Conservation (phyloP, 1,140 invertebrate species). For the Idris sp. region DNA sequence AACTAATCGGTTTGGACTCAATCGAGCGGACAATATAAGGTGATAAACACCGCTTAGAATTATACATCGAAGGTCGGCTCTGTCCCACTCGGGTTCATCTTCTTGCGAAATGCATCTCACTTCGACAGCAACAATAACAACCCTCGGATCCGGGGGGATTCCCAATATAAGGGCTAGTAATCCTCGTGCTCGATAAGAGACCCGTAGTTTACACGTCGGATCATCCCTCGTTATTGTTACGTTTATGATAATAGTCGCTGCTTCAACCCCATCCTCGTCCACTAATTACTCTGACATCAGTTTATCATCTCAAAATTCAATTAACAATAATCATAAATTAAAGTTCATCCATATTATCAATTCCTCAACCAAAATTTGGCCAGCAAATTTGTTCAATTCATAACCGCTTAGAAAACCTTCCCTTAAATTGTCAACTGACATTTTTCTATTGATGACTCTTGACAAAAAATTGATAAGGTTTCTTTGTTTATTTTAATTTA, state of each 20-base stretch:
- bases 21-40: slow-evolving; percentile 74
- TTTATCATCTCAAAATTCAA: slow-evolving; percentile 54
- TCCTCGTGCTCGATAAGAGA: slow-evolving; percentile 69
- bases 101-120: slow-evolving; percentile 36
- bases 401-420: no score
- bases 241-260: slow-evolving; percentile 76
- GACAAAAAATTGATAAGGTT: no score
- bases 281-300: slow-evolving; percentile 55
- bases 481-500: no score
- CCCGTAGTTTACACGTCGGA: slow-evolving; percentile 75
- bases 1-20: slow-evolving; percentile 74
- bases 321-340: slow-evolving; percentile 54
- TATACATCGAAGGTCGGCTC: slow-evolving; percentile 67
- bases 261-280: slow-evolving; percentile 44
- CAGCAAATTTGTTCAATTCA: no score
- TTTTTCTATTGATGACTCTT: no score
- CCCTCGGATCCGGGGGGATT: slow-evolving; percentile 68
- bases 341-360: no score
- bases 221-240: slow-evolving; percentile 79
- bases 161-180: slow-evolving; percentile 68
- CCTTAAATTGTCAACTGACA: no score
- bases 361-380: no score
- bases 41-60: slow-evolving; percentile 74
- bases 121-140: slow-evolving; percentile 73
- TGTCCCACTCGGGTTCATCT: slow-evolving; percentile 30